Conservation (phyloP, 1,140 invertebrate genomes). For the Drosophila burlai region DNA sequence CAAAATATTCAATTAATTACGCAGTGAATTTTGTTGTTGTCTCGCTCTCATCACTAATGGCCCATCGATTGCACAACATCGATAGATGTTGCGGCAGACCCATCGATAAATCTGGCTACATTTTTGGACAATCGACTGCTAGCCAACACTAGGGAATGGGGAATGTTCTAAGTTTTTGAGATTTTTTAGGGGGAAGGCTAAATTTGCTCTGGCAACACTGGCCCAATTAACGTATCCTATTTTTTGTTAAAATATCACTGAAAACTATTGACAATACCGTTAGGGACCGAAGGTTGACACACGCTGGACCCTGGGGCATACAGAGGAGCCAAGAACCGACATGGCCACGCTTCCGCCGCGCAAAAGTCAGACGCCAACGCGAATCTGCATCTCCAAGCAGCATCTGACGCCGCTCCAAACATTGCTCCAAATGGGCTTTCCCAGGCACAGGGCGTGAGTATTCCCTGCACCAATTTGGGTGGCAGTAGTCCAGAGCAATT, state of each 20-base stretch:
- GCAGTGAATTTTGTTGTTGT: slow-evolving; percentile 76
- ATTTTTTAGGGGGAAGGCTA: too few relatives aligned
- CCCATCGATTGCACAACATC: slow-evolving; percentile 20
- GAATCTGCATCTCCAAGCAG: slow-evolving; percentile 89
- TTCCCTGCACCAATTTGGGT: background rate
- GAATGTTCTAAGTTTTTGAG: too few relatives aligned
- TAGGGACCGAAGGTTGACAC: slow-evolving; percentile 3
- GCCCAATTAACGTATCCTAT: slow-evolving; percentile 41
- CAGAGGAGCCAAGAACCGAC: slow-evolving; percentile 31
- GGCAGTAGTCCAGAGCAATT: background rate
- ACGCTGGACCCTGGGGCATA: background rate
- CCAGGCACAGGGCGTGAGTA: slow-evolving; percentile 93
- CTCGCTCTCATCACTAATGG: slow-evolving; percentile 33
- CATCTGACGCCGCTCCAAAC: slow-evolving; percentile 91
- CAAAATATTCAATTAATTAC: slow-evolving; percentile 67
- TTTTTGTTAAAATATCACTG: slow-evolving; percentile 49
- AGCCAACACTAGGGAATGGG: slow-evolving; percentile 1
- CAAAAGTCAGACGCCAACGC: slow-evolving; percentile 89
- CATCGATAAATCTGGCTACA: slow-evolving; percentile 2
- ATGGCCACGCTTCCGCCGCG: slow-evolving; percentile 90
- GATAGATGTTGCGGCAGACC: background rate
- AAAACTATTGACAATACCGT: slow-evolving; percentile 16
- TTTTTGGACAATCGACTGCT: background rate
- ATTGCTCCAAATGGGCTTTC: slow-evolving; percentile 94
- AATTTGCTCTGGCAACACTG: background rate